A percentile compares a stretch with the other conserved stretches of the same genome.
Evolutionary conservation across 2,113 vertebrate species (phyloP).

Genomic region (Tinamus guttatus): DNA sequence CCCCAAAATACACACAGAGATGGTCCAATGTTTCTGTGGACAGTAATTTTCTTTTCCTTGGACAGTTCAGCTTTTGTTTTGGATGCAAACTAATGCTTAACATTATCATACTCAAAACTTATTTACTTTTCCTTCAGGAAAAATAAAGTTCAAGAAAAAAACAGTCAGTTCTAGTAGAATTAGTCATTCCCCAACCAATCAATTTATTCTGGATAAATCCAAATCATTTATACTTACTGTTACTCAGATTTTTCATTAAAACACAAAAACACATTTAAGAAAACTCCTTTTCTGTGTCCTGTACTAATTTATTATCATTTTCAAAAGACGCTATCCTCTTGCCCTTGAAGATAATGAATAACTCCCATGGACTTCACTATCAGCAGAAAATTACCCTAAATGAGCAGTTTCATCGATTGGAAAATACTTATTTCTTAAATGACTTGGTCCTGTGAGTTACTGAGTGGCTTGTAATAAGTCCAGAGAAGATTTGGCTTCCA

Average conservation of each 20-base stretch:
- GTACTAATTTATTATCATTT: background rate
- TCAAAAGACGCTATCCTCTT: background rate
- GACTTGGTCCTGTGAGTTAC: background rate
- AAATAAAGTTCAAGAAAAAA: conserved; percentile 16
- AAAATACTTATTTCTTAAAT: background rate
- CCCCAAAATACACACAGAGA: conserved; percentile 28
- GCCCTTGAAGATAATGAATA: background rate
- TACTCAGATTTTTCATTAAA: background rate
- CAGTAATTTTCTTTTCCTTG: background rate
- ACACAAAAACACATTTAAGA: background rate
- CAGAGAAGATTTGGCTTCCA: background rate
- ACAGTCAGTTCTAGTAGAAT: background rate
- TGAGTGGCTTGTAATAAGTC: background rate
- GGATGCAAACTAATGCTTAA: background rate
- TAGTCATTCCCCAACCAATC: background rate
- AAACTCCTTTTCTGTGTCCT: background rate
- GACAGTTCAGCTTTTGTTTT: conserved; percentile 3
- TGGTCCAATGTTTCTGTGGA: background rate
- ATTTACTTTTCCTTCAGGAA: conserved; percentile 3
- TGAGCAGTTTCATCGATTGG: background rate
- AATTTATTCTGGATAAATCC: background rate
- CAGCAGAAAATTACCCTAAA: background rate
- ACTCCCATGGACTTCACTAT: background rate
- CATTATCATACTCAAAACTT: background rate
- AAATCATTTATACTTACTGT: background rate